These are phyloP conservation scores for Ceraclea dissimilis DNA, from an alignment of 2,888 invertebrate species.

Conservation along the genomic window DNA sequence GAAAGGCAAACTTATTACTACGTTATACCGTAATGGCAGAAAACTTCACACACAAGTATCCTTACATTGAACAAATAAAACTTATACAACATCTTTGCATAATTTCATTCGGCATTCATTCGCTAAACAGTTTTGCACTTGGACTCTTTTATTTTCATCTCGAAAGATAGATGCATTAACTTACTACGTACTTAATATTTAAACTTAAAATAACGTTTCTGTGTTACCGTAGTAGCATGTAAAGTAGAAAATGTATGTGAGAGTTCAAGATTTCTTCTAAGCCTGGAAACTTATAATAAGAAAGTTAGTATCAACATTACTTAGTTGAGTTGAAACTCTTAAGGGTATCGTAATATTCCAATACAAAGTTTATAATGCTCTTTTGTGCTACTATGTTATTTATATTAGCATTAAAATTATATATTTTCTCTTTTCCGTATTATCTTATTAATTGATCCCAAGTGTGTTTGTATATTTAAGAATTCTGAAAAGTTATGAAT, in stretches of 20 bases:
- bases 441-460: no score
- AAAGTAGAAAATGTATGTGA: no score
- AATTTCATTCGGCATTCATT: neutral
- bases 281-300: neutral
- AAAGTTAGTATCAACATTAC: neutral
- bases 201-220: no score
- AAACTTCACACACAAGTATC: no score
- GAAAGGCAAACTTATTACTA: no score
- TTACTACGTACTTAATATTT: neutral
- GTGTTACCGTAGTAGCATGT: neutral
- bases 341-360: neutral
- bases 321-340: neutral
- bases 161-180: neutral
- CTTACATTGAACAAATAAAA: no score
- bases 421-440: no score
- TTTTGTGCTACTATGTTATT: no score
- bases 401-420: no score
- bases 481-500: no score
- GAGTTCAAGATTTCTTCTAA: neutral
- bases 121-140: neutral
- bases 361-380: neutral
- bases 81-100: neutral
- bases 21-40: no score
- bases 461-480: no score
- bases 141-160: neutral